Evolutionary conservation across 2,113 vertebrate genomes (phyloP), one percentile per base, ranked within the genome.

Genomic region (Aspiorhynchus laticeps): DNA sequence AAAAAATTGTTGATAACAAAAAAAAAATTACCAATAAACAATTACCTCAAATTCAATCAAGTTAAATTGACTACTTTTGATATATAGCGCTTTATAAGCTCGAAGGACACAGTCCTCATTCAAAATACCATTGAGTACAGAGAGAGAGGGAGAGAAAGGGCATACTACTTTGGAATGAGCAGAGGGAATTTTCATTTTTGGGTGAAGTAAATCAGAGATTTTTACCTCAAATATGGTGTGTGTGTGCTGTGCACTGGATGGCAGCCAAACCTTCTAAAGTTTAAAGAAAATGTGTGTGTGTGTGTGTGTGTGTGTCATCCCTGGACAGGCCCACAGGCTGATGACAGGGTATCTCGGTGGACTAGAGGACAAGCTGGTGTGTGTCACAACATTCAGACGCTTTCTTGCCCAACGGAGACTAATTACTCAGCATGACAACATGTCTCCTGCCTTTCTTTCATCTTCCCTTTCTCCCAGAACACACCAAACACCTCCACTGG

Each of bases 391-490:
- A 89, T 88, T 67, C 85, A 86, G 75, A 80, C 41, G 86, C 79
- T 85, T 88, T 88, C 81, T 85, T 83, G 19, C 74, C 86, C 84
- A 79, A 86, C 43, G 38, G 88, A 91, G 88, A 91, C 90, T 90
- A 92, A 92, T 92, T 92, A 89, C 88, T 76, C 87, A 87, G 85
- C 33, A 41, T 87, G 86, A 87, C 80, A 87, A 88, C 88, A 84
- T 77, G 82, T 85, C 87, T 86, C 71, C 79, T 36, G 43, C 80
- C 51, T 77, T 76, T 71, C 53, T 14, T 41, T 46, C 73, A 46
- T 73, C 33, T 67, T 85, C 48, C 28, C 74, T 33, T 53, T 51
- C 38, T 81, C 65, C 73, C 85, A 80, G 80, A 75, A 33, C 19
- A 28, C 36, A 71, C 33, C 79, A 78, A 53, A 88, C 78, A 33